Conservation (phyloP, 2,888 invertebrate genomes). For the Metopia argyrocephala region DNA sequence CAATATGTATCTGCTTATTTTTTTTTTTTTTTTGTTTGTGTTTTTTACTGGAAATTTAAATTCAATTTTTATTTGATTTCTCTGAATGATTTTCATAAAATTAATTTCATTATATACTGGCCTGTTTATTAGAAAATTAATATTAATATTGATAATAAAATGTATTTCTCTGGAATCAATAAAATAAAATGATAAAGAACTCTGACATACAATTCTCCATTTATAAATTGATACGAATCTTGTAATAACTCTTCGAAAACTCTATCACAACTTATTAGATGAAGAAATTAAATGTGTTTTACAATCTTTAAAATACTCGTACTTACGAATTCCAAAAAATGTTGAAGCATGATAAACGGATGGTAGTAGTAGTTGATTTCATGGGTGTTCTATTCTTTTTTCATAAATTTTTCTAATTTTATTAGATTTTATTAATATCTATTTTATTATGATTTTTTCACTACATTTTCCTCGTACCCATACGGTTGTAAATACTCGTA, state of each 20-base stretch:
- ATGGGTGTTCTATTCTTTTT: constrained; percentile 52
- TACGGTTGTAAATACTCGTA: background rate
- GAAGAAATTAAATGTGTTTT: background rate
- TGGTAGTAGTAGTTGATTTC: constrained; percentile 17
- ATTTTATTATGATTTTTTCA: constrained; percentile 16
- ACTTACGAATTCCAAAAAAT: background rate
- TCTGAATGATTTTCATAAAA: constrained; percentile 14
- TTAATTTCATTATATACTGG: background rate
- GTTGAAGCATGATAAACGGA: background rate
- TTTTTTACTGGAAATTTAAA: constrained; percentile 27
- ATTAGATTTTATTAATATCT: constrained; percentile 11
- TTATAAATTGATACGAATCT: constrained; percentile 59
- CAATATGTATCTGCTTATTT: too few relatives aligned
- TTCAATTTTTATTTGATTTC: constrained; percentile 40
- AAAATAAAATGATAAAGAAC: constrained; percentile 23
- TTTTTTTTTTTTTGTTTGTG: too few relatives aligned
- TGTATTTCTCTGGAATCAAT: constrained; percentile 54
- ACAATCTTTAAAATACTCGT: background rate
- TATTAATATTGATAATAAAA: constrained; percentile 25
- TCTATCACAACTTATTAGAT: constrained; percentile 42
- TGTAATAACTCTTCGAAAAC: constrained; percentile 49
- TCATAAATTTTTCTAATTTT: constrained; percentile 49
- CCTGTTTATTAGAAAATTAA: background rate
- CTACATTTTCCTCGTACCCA: background rate
- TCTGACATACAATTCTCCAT: constrained; percentile 46